Percentiles rank a stretch among this genome's conserved stretches.
Conservation (phyloP, 2,888 invertebrate species). For the Harpalus rubripes region DNA sequence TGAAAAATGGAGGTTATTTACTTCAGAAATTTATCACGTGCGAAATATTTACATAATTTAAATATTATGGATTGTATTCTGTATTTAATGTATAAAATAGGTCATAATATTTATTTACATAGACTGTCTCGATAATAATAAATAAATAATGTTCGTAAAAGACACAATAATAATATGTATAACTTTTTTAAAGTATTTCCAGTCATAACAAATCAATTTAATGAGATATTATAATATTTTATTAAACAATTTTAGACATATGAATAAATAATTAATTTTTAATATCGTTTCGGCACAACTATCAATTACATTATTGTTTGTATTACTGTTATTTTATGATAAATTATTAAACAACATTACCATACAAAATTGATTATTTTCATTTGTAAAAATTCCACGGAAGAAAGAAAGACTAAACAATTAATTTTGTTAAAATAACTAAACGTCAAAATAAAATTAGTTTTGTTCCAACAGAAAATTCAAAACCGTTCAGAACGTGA, state of each 20-base stretch:
- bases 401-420: no score
- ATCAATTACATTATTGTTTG: neutral
- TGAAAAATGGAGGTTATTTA: neutral
- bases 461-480: no score
- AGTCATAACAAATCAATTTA: neutral
- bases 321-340: neutral
- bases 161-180: constrained; percentile 1
- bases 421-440: no score
- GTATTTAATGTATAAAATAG: neutral
- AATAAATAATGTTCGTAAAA: neutral
- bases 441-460: no score
- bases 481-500: no score
- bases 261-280: neutral
- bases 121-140: neutral
- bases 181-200: neutral
- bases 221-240: neutral
- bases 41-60: neutral
- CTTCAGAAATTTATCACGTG: neutral
- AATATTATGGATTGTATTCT: neutral
- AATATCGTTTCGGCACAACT: neutral
- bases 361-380: no score
- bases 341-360: neutral
- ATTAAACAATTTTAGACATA: neutral
- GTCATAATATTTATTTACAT: neutral
- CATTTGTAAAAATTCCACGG: no score